Base-by-base conservation (phyloP, 2,113 vertebrate genomes). In the Psittacula cyanocephala region DNA sequence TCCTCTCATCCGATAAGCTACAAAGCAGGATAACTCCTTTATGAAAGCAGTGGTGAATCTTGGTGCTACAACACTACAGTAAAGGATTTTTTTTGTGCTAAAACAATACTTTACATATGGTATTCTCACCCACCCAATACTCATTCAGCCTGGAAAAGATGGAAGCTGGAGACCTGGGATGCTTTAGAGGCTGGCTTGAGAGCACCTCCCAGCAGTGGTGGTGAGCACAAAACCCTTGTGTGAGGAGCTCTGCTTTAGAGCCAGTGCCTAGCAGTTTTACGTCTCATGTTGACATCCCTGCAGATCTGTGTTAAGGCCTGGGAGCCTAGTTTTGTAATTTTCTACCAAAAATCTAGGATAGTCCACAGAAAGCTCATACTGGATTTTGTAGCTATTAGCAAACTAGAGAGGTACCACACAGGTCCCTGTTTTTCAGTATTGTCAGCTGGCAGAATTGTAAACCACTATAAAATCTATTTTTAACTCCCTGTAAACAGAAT, bases 241-340 rank as follows among this genome's bases (percentile, higher is more conserved):
- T 17, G 28, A 5, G 11, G 11, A 70, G 35, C 2, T 52, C 12
- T 50, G 46, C 47, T 50, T 49, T 31, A 67, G 37, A 57, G 65
- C 13, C 9, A 23, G 22, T 2, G 6, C 25, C 28, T 59, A 1
- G 7, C 0, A 0, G 7, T 22, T 91, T 83, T 60, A 15, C 27
- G 13, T 86, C 28, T 24, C 1, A 0, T 17, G 2, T 20, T 39
- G 18, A 35, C 33, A 20, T 50, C 19, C 20, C 37, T 70, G 92
- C 41, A 49, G 9, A 8, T 41, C 49, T 78, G 3, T n/a, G 12
- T 37, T 67, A 68, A 63, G 55, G 43, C 13, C 37, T 67, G n/a
- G 47, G 29, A 89, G 64, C 23, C 29, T 39, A 14, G 11, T 63
- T 87, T 65, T 50, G 9, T 53, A 31, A 49, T 23, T 90, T 82